Percentiles rank a stretch among this genome's conserved stretches.
Conservation (phyloP, 2,113 vertebrate genomes). For the Cephalopterus ornatus region DNA sequence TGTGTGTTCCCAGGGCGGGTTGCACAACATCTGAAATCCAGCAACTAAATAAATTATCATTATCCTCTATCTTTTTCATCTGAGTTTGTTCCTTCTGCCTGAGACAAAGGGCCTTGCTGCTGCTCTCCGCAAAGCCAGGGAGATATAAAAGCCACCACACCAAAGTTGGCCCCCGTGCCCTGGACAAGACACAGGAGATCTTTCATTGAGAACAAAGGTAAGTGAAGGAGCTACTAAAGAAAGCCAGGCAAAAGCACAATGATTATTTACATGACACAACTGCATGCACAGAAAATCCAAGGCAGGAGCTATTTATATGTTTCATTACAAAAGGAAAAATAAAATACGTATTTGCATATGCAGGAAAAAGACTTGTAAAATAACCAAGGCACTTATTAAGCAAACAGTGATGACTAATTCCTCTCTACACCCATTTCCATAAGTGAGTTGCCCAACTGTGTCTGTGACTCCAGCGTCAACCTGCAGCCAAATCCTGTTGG, state of each 20-base stretch:
- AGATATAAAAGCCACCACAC: not conserved
- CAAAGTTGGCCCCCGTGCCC: not conserved
- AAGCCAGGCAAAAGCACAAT: not conserved
- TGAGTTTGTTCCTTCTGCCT: not conserved
- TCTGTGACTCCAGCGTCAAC: not conserved
- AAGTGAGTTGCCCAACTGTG: slow-evolving; percentile 32
- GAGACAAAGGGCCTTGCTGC: not conserved
- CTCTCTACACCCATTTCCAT: slow-evolving; percentile 36
- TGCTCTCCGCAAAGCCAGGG: not conserved
- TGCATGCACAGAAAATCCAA: not conserved
- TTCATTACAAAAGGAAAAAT: not conserved
- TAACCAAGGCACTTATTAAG: not conserved
- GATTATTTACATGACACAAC: not conserved
- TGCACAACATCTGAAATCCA: not conserved
- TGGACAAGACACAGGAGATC: not conserved
- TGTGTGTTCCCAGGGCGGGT: accelerated
- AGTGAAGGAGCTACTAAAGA: not conserved
- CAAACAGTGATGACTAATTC: slow-evolving; percentile 22
- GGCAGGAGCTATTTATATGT: slow-evolving; percentile 1
- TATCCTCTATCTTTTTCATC: not conserved
- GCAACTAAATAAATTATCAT: not conserved
- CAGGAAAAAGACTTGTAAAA: slow-evolving; percentile 30
- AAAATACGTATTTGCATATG: not conserved
- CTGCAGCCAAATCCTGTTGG: not conserved
- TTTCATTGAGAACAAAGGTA: not conserved